These are phyloP conservation scores for Leucophenga varia DNA, from an alignment of 1,140 invertebrate genomes.

Conservation along the genomic window DNA sequence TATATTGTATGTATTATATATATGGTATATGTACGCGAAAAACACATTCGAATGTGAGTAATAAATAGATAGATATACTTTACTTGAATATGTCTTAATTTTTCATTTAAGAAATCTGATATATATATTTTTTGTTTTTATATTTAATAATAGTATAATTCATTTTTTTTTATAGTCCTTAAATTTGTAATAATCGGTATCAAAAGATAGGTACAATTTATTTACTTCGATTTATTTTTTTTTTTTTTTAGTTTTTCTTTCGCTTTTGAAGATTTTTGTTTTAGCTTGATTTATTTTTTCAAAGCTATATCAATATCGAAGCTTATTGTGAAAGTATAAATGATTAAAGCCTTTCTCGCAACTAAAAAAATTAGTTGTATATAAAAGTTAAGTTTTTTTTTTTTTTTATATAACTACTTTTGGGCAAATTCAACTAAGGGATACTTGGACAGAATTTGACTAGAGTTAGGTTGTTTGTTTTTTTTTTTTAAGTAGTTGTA, in stretches of 20 bases:
- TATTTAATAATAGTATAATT: constrained; percentile 36
- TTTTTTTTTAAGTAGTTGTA: constrained; percentile 6
- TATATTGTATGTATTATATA: no score
- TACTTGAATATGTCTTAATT: no score
- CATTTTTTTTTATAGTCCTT: constrained; percentile 45
- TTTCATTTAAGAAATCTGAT: no score
- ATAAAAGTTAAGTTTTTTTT: constrained; percentile 20
- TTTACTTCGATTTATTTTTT: constrained; percentile 47
- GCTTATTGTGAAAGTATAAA: neutral
- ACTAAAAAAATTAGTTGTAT: no score
- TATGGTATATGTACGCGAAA: no score
- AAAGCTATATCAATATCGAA: no score
- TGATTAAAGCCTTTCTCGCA: constrained; percentile 2
- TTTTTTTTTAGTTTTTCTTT: constrained; percentile 26
- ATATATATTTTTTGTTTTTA: no score
- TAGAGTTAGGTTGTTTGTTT: constrained; percentile 20
- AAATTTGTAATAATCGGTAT: constrained; percentile 54
- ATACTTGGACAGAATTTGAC: constrained; percentile 39
- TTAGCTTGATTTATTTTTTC: no score
- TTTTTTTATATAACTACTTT: no score
- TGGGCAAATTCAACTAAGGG: constrained; percentile 11
- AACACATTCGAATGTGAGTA: constrained; percentile 32
- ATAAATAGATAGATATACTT: constrained; percentile 20
- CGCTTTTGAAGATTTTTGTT: no score
- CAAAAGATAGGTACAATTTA: constrained; percentile 54